Evolutionary conservation across 2,113 vertebrate genomes (phyloP).

Genomic region (Poeciliopsis occidentalis): DNA sequence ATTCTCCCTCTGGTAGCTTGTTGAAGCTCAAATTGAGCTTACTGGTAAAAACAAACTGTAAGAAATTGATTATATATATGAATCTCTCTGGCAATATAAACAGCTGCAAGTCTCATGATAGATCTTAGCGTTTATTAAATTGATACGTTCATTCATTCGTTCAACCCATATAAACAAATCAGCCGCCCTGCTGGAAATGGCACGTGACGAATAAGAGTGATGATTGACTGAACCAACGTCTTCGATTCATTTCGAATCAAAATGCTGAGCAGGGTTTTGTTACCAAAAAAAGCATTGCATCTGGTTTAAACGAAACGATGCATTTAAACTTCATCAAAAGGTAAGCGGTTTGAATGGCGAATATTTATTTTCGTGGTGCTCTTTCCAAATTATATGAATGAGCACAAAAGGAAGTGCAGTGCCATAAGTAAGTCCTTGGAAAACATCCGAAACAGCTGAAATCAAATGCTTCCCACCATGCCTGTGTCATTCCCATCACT

Average conservation of each 20-base stretch:
- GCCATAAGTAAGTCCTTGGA: constrained; percentile 1
- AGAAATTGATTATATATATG: no score
- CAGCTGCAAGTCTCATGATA: background rate
- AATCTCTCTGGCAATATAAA: no score
- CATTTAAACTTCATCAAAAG: background rate
- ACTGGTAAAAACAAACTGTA: no score
- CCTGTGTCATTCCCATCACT: constrained; percentile 58
- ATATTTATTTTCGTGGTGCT: background rate
- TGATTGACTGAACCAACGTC: background rate
- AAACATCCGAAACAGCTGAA: constrained; percentile 58
- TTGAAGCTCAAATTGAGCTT: no score
- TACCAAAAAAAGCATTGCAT: background rate
- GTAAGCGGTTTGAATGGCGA: background rate
- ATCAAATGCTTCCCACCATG: constrained; percentile 45
- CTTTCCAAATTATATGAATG: background rate
- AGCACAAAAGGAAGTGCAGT: background rate
- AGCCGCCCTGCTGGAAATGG: background rate
- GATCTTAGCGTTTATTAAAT: background rate
- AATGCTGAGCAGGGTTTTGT: background rate
- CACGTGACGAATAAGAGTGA: background rate
- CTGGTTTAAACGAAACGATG: background rate
- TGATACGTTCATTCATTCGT: background rate
- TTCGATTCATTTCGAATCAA: background rate
- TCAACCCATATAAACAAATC: background rate
- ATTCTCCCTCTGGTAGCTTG: no score